These are phyloP conservation scores for Paedocypris micromegethes DNA, from an alignment of 2,797 vertebrate genomes.

Conservation along the genomic window DNA sequence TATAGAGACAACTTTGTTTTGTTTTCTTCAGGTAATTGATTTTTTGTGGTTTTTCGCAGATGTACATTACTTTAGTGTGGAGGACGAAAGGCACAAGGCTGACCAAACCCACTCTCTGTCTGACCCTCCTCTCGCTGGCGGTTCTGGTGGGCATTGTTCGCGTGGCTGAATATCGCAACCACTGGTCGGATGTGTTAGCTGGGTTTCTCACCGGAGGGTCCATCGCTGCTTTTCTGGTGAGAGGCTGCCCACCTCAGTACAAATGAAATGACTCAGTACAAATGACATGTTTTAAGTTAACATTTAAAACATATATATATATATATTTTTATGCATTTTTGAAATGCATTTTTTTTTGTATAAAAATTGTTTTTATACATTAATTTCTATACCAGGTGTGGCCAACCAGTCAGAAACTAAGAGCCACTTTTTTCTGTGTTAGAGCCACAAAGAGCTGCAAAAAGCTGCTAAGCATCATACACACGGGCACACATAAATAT, in stretches of 20 bases:
- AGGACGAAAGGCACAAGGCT: slow-evolving; percentile 83
- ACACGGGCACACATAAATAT: too few relatives aligned
- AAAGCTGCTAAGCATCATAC: too few relatives aligned
- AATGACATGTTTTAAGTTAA: neutral
- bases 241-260: slow-evolving; percentile 1
- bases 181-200: slow-evolving; percentile 85
- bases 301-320: neutral
- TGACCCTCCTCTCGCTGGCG: slow-evolving; percentile 79
- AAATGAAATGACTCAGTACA: neutral
- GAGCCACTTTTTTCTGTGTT: too few relatives aligned
- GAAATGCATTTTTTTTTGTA: too few relatives aligned
- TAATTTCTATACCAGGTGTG: too few relatives aligned
- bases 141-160: slow-evolving; percentile 84
- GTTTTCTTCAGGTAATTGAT: neutral
- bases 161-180: slow-evolving; percentile 85
- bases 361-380: too few relatives aligned
- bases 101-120: slow-evolving; percentile 81
- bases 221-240: slow-evolving; percentile 85
- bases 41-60: slow-evolving; percentile 61
- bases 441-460: too few relatives aligned
- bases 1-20: too few relatives aligned
- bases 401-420: too few relatives aligned
- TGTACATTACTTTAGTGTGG: slow-evolving; percentile 86
- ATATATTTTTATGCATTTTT: too few relatives aligned
- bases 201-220: slow-evolving; percentile 82